Conservation (phyloP, 2,113 vertebrate genomes). For the Perca flavescens region DNA sequence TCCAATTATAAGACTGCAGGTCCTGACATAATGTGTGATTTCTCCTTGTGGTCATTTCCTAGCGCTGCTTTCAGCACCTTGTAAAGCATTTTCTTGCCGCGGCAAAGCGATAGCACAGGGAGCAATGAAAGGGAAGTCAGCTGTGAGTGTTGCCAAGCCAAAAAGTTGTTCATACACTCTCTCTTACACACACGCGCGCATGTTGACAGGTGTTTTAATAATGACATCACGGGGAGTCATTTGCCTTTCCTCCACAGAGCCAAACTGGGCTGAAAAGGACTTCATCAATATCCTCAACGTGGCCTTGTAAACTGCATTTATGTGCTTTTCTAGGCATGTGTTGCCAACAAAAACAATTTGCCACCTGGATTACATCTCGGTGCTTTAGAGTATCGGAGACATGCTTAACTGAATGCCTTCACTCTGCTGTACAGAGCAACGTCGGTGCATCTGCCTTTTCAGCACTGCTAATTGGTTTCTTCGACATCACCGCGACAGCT, state of each 20-base stretch:
- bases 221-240: constrained; percentile 57
- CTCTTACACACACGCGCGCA: background rate
- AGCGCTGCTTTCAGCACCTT: constrained; percentile 48
- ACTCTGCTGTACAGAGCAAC: constrained; percentile 3
- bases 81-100: constrained; percentile 51
- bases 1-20: constrained; percentile 45
- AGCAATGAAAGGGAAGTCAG: constrained; percentile 52
- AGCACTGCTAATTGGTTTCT: constrained; percentile 61
- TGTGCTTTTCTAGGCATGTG: constrained; percentile 22
- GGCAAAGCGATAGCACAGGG: constrained; percentile 34
- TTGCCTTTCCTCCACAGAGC: constrained; percentile 19
- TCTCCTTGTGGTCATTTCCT: constrained; percentile 58
- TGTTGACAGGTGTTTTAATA: constrained; percentile 55
- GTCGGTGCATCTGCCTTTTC: constrained; percentile 37
- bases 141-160: constrained; percentile 38
- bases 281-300: constrained; percentile 25
- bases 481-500: constrained; percentile 43
- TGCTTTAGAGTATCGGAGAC: constrained; percentile 9
- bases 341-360: constrained; percentile 59
- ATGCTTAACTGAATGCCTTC: constrained; percentile 9
- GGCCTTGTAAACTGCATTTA: constrained; percentile 10
- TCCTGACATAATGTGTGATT: constrained; percentile 36
- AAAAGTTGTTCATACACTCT: background rate
- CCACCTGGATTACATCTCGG: constrained; percentile 52
- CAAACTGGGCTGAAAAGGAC: constrained; percentile 35